Base-by-base conservation (phyloP, 2,797 vertebrate genomes). In the Merluccius polli region DNA sequence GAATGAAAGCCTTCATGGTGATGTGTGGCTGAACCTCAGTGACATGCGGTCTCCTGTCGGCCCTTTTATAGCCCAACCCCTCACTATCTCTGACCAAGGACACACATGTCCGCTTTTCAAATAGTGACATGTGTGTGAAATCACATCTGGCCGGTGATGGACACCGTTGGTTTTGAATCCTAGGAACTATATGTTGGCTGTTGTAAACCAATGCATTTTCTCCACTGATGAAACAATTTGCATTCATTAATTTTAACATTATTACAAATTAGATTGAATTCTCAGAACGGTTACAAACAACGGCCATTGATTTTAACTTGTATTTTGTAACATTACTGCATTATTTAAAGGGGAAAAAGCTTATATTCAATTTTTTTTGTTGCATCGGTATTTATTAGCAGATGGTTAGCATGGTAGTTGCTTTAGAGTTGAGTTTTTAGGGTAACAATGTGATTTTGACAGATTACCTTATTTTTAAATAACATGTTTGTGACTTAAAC, bases 1-100 rank as follows among this genome's bases (percentile, higher is more conserved):
- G 79, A 85, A 89, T 85, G 72, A 86, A 75, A 41, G 13, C 68
- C 80, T 90, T 92, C 88, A 90, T 92, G 81, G 2, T 82, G 76
- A 12, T 59, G 18, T 11, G 6, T 1, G 76, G 70, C 68, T 67
- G 38, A 72, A 38, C 33, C 76, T 78, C 6, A 0, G 74, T 85
- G 82, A 77, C 73, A 0, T 78, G 48, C 59, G n/a, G 21, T 52
- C 12, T 29, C 29, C 27, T 44, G 30, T 59, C 18, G 71, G 0
- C 2, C 44, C 76, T 85, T 84, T 85, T 85, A 85, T 69, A 84
- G 38, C 24, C 4, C 31, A 32, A 59, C 21, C 32, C 71, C 67
- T 35, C 48, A n/a, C 4, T 83, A 79, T 83, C 86, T 75, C 35
- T 72, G 52, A 36, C 52, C 74, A 73, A 81, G 79, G 73, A 69